Conservation (phyloP, 2,113 vertebrate species). For the Craseonycteris thonglongyai region DNA sequence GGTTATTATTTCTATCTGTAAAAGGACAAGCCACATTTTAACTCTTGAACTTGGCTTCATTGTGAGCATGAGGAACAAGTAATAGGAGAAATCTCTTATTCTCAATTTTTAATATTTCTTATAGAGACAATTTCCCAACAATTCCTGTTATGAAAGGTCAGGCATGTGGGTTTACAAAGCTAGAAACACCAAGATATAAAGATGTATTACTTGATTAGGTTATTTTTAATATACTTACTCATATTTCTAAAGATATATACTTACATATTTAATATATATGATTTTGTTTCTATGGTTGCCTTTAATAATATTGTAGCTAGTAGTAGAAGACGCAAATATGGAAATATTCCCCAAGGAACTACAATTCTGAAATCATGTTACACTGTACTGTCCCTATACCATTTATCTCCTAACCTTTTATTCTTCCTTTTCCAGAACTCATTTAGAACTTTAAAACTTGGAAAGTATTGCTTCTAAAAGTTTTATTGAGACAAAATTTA, state of each 20-base stretch:
- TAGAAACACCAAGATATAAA: not conserved
- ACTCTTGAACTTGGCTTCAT: not conserved
- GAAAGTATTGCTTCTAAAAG: not conserved
- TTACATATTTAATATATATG: not conserved
- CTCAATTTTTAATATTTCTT: not conserved
- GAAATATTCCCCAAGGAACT: not conserved
- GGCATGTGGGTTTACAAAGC: not conserved
- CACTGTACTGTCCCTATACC: accelerated
- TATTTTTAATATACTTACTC: not conserved
- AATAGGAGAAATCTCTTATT: not conserved
- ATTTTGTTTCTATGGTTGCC: not conserved
- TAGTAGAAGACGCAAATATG: not conserved
- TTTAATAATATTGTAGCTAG: not conserved
- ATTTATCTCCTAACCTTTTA: not conserved
- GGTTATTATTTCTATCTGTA: not conserved
- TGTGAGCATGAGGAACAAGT: not conserved
- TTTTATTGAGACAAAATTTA: not conserved
- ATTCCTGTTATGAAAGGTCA: not conserved
- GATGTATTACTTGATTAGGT: not conserved
- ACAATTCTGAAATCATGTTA: not conserved
- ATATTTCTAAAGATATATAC: not conserved
- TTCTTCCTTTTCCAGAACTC: not conserved
- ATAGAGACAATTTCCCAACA: not conserved
- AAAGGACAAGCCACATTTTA: not conserved
- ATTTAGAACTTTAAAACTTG: not conserved